Percentiles rank a stretch among this genome's conserved stretches.
These are phyloP conservation scores for Zenarchopterus dispar DNA, from an alignment of 2,797 vertebrate species.

Conservation along the genomic window DNA sequence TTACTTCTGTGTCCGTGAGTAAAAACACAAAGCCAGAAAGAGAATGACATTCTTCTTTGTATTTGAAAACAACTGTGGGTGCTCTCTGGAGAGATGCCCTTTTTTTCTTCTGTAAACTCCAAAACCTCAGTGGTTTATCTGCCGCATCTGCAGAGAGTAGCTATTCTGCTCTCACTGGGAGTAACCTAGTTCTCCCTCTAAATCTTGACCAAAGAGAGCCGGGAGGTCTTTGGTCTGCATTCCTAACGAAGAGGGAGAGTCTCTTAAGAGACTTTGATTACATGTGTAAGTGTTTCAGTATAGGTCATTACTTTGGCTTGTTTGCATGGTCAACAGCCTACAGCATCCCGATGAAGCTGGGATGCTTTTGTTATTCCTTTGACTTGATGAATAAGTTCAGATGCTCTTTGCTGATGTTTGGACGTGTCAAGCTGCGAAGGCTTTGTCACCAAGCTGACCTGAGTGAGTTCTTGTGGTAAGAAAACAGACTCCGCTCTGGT, in stretches of 20 bases:
- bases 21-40: too few relatives aligned
- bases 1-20: too few relatives aligned
- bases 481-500: slow-evolving; percentile 7
- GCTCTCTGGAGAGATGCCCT: too few relatives aligned
- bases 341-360: slow-evolving; percentile 2
- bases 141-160: slow-evolving; percentile 29
- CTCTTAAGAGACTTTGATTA: slow-evolving; percentile 40
- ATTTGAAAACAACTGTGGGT: too few relatives aligned
- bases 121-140: slow-evolving; percentile 10
- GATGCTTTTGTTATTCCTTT: slow-evolving; percentile 24
- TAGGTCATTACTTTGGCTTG: slow-evolving; percentile 35
- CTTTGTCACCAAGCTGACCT: not conserved
- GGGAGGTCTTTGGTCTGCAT: slow-evolving; percentile 34
- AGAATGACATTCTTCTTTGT: too few relatives aligned
- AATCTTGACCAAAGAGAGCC: slow-evolving; percentile 42
- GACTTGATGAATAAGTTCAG: not conserved
- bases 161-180: slow-evolving; percentile 41
- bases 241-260: slow-evolving; percentile 26
- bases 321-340: slow-evolving; percentile 18
- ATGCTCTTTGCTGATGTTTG: not conserved
- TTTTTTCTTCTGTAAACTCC: too few relatives aligned
- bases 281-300: slow-evolving; percentile 27
- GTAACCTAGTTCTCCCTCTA: slow-evolving; percentile 48
- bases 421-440: slow-evolving; percentile 4
- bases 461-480: slow-evolving; percentile 4